These are phyloP conservation scores for Mythimna albipuncta DNA, from an alignment of 2,888 invertebrate species.

Conservation along the genomic window DNA sequence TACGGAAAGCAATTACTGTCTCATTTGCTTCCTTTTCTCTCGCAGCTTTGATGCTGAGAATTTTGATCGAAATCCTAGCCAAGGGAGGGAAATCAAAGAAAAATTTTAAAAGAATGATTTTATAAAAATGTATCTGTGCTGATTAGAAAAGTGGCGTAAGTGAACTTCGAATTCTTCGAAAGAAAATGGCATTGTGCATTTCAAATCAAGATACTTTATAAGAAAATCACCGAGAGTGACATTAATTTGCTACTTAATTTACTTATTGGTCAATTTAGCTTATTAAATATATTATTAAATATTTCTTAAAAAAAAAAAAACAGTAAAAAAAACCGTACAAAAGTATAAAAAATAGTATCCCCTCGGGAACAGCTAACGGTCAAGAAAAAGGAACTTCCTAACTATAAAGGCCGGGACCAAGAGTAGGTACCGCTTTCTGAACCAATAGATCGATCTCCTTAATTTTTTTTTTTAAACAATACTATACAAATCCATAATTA, in stretches of 20 bases:
- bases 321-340: too few relatives aligned
- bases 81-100: constrained; percentile 82
- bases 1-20: constrained; percentile 84
- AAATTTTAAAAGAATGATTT: constrained; percentile 79
- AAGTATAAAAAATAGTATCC: too few relatives aligned
- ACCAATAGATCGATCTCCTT: too few relatives aligned
- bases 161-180: not conserved
- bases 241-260: too few relatives aligned
- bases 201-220: not conserved
- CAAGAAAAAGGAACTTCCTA: too few relatives aligned
- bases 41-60: constrained; percentile 80
- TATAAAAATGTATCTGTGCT: constrained; percentile 45
- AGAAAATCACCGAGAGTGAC: too few relatives aligned
- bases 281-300: too few relatives aligned
- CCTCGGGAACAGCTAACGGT: too few relatives aligned
- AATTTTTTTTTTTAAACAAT: not conserved
- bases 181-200: not conserved
- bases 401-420: too few relatives aligned
- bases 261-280: too few relatives aligned
- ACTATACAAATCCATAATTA: not conserved
- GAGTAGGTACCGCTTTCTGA: too few relatives aligned
- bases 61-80: constrained; percentile 83
- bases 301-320: too few relatives aligned
- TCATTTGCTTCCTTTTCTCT: constrained; percentile 81
- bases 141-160: constrained; percentile 36